Conservation (phyloP, 1,140 invertebrate genomes). For the Medauroidea extradentata region DNA sequence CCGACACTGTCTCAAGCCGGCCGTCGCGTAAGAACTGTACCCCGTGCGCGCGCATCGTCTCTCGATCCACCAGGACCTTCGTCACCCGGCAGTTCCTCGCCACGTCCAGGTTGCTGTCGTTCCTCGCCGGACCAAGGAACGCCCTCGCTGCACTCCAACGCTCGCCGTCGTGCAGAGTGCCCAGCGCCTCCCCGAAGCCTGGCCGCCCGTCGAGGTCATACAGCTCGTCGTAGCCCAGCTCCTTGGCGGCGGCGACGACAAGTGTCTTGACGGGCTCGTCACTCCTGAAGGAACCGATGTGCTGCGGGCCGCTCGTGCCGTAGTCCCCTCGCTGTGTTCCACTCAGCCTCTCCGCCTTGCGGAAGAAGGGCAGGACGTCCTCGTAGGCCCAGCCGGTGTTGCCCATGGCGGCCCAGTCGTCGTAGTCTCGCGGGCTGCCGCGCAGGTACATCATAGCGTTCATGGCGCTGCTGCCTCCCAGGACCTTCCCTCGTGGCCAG, state of each 20-base stretch:
- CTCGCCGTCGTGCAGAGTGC: conserved; percentile 54
- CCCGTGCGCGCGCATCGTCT: conserved; percentile 45
- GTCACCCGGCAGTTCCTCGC: conserved; percentile 40
- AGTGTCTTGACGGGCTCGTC: no score
- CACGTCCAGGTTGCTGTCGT: conserved; percentile 52
- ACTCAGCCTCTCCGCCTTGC: conserved; percentile 41
- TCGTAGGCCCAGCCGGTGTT: conserved; percentile 49
- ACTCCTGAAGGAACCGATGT: no score
- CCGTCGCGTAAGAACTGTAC: conserved; percentile 35
- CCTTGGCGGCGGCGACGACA: conserved; percentile 39
- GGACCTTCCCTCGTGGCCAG: background rate
- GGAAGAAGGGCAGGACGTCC: conserved; percentile 44
- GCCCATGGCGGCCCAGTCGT: conserved; percentile 56
- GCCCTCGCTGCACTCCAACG: conserved; percentile 58
- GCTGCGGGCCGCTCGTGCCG: no score
- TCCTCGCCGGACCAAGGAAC: conserved; percentile 51
- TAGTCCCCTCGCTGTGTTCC: no score
- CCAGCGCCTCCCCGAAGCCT: conserved; percentile 44
- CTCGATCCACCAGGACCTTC: conserved; percentile 48
- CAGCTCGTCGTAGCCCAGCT: conserved; percentile 44
- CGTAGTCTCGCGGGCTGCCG: conserved; percentile 69
- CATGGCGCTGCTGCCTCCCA: conserved; percentile 61
- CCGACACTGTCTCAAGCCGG: no score
- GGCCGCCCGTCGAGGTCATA: conserved; percentile 40
- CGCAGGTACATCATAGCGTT: conserved; percentile 79